Evolutionary conservation across 2,113 vertebrate genomes (phyloP).

Genomic region (Callipepla californica): DNA sequence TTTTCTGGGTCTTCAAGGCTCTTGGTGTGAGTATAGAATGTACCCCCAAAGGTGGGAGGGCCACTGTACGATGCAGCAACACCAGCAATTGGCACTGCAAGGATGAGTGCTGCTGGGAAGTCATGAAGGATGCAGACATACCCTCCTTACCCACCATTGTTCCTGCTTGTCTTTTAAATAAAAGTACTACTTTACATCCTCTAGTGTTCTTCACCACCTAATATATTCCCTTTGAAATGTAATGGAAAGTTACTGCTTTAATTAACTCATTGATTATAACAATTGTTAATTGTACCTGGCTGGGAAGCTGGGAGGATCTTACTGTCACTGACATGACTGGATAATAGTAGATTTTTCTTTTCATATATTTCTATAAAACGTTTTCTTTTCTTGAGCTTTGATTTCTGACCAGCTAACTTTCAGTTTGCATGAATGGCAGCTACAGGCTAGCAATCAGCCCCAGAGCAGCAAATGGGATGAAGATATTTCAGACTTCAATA

Average conservation of each 20-base stretch:
- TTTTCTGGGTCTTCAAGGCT: background rate
- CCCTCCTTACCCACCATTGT: background rate
- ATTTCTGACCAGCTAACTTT: constrained; percentile 52
- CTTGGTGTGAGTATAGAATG: background rate
- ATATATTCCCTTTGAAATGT: constrained; percentile 15
- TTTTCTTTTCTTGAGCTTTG: constrained; percentile 45
- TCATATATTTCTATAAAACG: background rate
- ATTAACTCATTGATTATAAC: constrained; percentile 45
- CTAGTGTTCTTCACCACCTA: background rate
- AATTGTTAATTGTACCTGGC: constrained; percentile 43
- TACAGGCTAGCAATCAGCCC: constrained; percentile 24
- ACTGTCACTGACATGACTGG: constrained; percentile 12
- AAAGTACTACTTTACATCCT: background rate
- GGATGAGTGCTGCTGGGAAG: background rate
- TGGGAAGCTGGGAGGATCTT: constrained; percentile 46
- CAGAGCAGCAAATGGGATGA: background rate
- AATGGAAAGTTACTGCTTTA: constrained; percentile 19
- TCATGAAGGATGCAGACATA: fast-evolving
- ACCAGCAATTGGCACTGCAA: background rate
- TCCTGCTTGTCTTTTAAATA: background rate
- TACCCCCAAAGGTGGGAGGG: background rate
- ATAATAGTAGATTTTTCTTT: constrained; percentile 35
- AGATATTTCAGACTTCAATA: constrained; percentile 46
- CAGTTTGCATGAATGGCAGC: background rate
- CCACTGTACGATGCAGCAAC: fast-evolving